Base-by-base conservation (phyloP, 2,888 invertebrate species). In the Pterostichus madidus region DNA sequence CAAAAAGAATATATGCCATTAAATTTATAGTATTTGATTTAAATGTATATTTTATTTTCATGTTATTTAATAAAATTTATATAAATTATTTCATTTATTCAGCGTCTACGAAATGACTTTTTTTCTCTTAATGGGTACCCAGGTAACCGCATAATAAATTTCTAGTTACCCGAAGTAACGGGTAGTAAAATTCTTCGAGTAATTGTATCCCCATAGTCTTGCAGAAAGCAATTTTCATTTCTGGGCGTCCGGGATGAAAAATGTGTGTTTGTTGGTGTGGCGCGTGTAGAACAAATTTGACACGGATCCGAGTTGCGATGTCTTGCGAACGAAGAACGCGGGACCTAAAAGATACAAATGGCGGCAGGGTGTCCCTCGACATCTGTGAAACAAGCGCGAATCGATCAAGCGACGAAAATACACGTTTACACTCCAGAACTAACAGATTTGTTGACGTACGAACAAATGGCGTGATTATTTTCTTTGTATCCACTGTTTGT, bases 331-430 rank as follows among this genome's bases (percentile, higher is more conserved):
- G 8, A 7, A 39, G 39, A 39, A 39, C 59, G 59, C 59, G 5
- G 31, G 59, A 32, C 68, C 44, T 71, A 71, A 71, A 71, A 71
- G 68, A 71, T 71, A 71, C 68, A 71, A 71, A 71, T 71, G 44
- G 68, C 68, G 68, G 15, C 68, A 71, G 68, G 68, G 44, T 39
- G 68, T 71, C 68, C 68, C 68, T 71, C 68, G 68, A 71, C 68
- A 71, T 39, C 68, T 71, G 68, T 71, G 75, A 75, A 75, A 75
- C 75, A 75, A 75, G 49, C 49, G 35, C 75, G 75, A 75, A 75
- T 75, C 75, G 75, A 75, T 75, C 75, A 75, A 75, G 75, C 52
- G 75, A 75, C 75, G 52, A 75, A 71, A 71, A 71, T 71, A 71
- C 46, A 71, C 68, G 68, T 71, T 71, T 71, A 44, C 68, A 71